These are phyloP conservation scores for Erythrolamprus reginae DNA, from an alignment of 2,113 vertebrate genomes.

Conservation along the genomic window DNA sequence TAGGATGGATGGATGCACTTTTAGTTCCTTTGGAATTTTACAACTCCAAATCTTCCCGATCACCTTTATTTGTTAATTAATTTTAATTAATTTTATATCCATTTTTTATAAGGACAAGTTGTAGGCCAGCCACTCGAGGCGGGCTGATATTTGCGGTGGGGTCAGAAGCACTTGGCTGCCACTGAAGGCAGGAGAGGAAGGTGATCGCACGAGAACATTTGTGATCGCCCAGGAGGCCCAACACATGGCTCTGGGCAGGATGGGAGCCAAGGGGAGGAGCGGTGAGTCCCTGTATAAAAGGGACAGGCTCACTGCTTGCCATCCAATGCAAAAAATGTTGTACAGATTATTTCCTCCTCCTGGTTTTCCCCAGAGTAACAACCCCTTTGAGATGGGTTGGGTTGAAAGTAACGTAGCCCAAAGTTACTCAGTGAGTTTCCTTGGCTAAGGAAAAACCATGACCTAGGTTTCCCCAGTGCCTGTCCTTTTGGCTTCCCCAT, in stretches of 20 bases:
- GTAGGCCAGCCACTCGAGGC: too few species aligned
- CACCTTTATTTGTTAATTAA: not conserved
- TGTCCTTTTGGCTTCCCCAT: not conserved
- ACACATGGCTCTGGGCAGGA: too few species aligned
- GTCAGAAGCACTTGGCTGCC: too few species aligned
- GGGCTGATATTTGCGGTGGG: too few species aligned
- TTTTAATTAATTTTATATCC: not conserved
- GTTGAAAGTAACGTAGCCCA: not conserved
- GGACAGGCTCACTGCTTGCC: too few species aligned
- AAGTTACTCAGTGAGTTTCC: not conserved
- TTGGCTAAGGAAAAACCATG: not conserved
- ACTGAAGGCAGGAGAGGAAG: too few species aligned
- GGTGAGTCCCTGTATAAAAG: too few species aligned
- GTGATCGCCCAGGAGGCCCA: too few species aligned
- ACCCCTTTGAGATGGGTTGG: not conserved
- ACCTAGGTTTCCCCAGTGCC: not conserved
- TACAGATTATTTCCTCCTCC: not conserved
- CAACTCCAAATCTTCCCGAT: not conserved
- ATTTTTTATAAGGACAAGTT: not conserved
- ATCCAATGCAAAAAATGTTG: not conserved
- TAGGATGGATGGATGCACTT: not conserved
- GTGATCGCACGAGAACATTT: too few species aligned
- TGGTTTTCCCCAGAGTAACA: not conserved
- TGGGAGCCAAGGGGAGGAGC: too few species aligned
- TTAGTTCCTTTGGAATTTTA: not conserved